Conservation (phyloP, 53 echinoderm and acorn worm species). For the Holothuria leucospilota region DNA sequence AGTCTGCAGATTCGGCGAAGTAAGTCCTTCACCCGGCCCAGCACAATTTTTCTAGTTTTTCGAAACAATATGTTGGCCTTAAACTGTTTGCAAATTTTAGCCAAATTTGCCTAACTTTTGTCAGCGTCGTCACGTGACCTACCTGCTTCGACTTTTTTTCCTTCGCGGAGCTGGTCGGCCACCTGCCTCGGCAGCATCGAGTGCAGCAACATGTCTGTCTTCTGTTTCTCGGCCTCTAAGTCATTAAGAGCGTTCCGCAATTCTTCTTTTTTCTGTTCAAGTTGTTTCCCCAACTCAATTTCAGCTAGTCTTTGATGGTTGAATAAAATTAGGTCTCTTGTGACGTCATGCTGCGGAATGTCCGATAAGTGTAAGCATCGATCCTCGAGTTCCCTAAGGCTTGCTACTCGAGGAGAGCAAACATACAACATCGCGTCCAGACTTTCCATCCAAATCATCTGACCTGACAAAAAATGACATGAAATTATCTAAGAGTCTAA, state of each 20-base stretch:
- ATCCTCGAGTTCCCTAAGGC: conserved; percentile 91
- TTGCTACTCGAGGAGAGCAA: conserved; percentile 94
- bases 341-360: conserved; percentile 97
- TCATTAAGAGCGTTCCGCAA: conserved; percentile 74
- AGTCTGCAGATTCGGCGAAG: too few species aligned
- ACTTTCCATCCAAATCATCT: conserved; percentile 97
- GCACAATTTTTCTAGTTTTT: too few species aligned
- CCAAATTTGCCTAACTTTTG: not conserved
- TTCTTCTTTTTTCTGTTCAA: conserved; percentile 95
- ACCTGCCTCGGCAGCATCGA: conserved; percentile 97
- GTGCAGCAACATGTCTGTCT: conserved; percentile 92
- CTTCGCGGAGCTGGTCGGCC: conserved; percentile 92
- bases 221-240: conserved; percentile 88
- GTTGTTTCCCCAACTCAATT: conserved; percentile 95
- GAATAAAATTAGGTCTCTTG: conserved; percentile 92
- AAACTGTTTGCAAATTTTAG: too few species aligned
- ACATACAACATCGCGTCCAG: conserved; percentile 93
- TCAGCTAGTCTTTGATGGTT: conserved; percentile 96
- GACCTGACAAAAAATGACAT: conserved; percentile 58
- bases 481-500: not conserved
- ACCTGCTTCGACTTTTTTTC: conserved; percentile 97
- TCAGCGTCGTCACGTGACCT: not conserved
- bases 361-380: conserved; percentile 90
- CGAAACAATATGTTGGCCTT: too few species aligned
- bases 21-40: too few species aligned